A percentile compares a stretch with the other conserved stretches of the same genome.
phyloP scores from a whole-genome alignment of 2,888 invertebrate species.

The Ametastegia equiseti region DNA sequence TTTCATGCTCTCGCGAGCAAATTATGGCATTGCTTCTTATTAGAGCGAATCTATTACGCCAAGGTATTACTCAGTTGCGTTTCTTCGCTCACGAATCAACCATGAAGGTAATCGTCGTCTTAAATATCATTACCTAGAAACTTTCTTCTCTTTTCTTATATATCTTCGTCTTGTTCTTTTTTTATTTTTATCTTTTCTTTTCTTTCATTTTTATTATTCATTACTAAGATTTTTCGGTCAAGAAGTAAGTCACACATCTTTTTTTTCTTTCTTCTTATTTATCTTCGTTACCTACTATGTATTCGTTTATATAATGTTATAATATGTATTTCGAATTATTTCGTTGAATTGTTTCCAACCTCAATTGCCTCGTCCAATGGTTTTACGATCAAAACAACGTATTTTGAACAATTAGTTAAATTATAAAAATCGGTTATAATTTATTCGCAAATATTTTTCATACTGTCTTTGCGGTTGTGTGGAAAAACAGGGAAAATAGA shows the following conservation, averaged over 20 bases:
- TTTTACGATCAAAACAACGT: not conserved
- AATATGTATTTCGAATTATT: no score
- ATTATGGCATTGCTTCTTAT: conserved; percentile 73
- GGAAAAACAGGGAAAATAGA: not conserved
- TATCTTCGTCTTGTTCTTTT: not conserved
- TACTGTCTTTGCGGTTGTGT: not conserved
- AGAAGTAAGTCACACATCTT: not conserved
- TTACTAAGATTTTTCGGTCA: not conserved
- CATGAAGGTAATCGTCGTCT: conserved; percentile 69
- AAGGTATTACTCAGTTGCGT: conserved; percentile 68
- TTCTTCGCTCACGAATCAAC: conserved; percentile 65
- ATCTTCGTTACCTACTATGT: conserved; percentile 2
- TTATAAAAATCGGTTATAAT: not conserved
- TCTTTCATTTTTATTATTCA: not conserved
- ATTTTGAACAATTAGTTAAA: not conserved
- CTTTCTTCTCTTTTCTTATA: not conserved
- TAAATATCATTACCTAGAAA: conserved; percentile 30
- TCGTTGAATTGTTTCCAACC: not conserved
- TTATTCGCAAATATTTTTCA: not conserved
- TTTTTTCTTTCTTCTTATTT: no score
- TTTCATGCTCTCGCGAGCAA: conserved; percentile 56
- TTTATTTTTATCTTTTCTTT: not conserved
- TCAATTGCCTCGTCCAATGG: not conserved
- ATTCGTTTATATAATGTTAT: conserved; percentile 1
- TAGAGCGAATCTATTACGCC: conserved; percentile 64